Base-by-base conservation (phyloP, 2,113 vertebrate species). In the Acanthochromis polyacanthus region DNA sequence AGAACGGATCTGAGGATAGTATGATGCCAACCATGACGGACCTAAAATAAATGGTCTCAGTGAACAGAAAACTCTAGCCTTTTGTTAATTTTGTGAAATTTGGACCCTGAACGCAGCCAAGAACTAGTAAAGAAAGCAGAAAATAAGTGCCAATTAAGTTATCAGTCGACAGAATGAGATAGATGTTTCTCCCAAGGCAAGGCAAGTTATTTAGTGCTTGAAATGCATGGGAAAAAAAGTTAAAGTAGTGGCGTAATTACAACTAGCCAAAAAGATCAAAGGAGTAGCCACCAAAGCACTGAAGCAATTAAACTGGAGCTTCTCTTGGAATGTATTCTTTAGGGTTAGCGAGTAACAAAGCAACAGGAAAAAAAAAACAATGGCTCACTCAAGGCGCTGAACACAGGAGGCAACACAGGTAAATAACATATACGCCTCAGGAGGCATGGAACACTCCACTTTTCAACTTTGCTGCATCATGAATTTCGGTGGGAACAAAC, bases 211-310 rank as follows among this genome's bases (percentile, higher is more conserved):
- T 84, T 81, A 82, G 68, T 22, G 50, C 57, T 82, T 56, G 36
- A 79, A 75, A 88, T 81, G 71, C 80, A 61, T 74, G 63, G 25
- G 25, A 75, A 51, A 60, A 81, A 83, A 75, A 68, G 43, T 68
- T 71, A 12, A 52, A 83, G 61, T 71, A 83, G 84, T 58, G 65
- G 75, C 4, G 1, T 81, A 86, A 90, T 90, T 86, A 79, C 62
- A 79, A 75, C 56, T 80, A 64, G 80, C 71, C 78, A 71, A 81
- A 85, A 76, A 80, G 78, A 91, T 91, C 78, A 88, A 81, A 91
- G 69, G 61, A 74, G 52, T 88, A 51, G 69, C 81, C 78, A 86
- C 61, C 22, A 68, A 83, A 83, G 77, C 60, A 73, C 73, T 59
- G 60, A 71, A 80, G 83, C 70, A 90, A 87, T 90, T 85, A 81